A percentile compares a stretch with the other conserved stretches of the same genome.
Evolutionary conservation across 2,797 vertebrate genomes (phyloP).

Genomic region (Trachurus trachurus): DNA sequence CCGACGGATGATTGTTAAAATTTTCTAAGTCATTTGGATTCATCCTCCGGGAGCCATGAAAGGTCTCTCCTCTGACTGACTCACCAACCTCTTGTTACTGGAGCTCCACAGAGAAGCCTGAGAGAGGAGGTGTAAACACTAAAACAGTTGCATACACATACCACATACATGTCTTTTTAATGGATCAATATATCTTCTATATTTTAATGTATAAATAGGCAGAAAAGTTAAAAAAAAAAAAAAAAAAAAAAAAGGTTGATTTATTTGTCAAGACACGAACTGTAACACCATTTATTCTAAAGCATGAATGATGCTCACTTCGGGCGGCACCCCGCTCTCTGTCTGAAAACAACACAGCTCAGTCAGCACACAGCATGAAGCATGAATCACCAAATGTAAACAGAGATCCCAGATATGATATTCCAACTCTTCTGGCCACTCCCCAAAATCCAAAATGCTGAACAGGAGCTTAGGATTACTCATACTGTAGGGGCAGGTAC

Average conservation of each 20-base stretch:
- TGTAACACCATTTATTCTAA: background rate
- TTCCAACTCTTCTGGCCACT: background rate
- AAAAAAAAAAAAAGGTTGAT: background rate
- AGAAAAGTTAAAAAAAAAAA: too few species aligned
- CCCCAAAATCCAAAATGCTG: background rate
- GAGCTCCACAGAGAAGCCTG: too few species aligned
- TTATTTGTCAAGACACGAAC: background rate
- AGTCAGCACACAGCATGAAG: conserved; percentile 8
- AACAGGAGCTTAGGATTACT: background rate
- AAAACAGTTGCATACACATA: too few species aligned
- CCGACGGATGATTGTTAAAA: background rate
- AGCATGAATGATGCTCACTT: background rate
- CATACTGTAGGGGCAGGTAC: background rate
- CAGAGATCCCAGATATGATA: background rate
- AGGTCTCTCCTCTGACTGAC: too few species aligned
- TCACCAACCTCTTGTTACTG: too few species aligned
- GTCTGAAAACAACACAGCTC: conserved; percentile 17
- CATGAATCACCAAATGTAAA: conserved; percentile 14
- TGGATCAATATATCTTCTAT: too few species aligned
- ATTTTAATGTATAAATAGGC: too few species aligned
- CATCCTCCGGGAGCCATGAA: background rate
- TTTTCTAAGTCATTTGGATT: background rate
- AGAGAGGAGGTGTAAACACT: too few species aligned
- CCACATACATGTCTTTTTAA: too few species aligned
- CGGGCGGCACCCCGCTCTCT: background rate